phyloP scores from a whole-genome alignment of 2,797 vertebrate species.

The Coregonus ussuriensis region DNA sequence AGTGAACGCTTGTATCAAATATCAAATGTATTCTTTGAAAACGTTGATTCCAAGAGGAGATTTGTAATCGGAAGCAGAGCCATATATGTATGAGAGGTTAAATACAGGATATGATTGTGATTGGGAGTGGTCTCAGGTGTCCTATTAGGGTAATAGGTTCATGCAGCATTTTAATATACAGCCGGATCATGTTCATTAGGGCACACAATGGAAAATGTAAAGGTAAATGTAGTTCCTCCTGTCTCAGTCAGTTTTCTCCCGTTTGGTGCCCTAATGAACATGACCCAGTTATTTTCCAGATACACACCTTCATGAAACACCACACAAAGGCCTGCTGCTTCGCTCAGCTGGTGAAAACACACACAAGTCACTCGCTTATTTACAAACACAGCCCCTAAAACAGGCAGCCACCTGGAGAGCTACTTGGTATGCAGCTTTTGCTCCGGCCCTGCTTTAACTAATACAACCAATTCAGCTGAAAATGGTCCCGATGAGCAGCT shows the following conservation, averaged over 20 bases:
- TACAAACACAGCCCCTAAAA: slow-evolving; percentile 30
- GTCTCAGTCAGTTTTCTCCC: neutral
- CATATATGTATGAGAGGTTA: neutral
- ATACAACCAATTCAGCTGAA: neutral
- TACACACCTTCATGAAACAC: neutral
- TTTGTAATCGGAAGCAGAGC: neutral
- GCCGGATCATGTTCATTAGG: slow-evolving; percentile 2
- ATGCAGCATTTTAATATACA: slow-evolving; percentile 7
- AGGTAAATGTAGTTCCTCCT: no score
- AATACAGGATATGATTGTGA: neutral
- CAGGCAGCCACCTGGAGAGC: slow-evolving; percentile 5
- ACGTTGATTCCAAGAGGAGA: neutral
- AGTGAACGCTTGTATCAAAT: neutral
- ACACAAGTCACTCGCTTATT: slow-evolving; percentile 20
- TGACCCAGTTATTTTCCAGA: neutral
- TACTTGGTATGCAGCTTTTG: neutral
- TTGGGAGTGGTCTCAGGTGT: neutral
- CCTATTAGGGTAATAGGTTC: neutral
- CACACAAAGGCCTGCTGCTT: neutral
- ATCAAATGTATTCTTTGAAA: slow-evolving; percentile 6
- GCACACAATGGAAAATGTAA: neutral
- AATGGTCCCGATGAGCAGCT: neutral
- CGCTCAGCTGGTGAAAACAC: neutral
- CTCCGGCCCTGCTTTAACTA: neutral
- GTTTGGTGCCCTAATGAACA: neutral